Evolutionary conservation across 2,113 vertebrate genomes (phyloP), one percentile per base, ranked within the genome.

Genomic region (Patagioenas fasciata): DNA sequence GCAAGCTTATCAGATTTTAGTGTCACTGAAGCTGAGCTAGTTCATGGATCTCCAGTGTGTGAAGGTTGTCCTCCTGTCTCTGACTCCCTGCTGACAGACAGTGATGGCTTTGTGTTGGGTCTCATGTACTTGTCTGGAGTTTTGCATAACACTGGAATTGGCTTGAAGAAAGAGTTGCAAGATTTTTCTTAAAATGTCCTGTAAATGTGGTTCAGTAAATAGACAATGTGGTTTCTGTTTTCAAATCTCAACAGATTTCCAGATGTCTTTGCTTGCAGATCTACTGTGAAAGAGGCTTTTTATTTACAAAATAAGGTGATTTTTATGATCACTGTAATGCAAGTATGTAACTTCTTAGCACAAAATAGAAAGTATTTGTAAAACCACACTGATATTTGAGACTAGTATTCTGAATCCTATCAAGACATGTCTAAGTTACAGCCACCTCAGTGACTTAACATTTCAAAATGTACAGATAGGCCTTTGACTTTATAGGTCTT

Each of bases 41-140:
- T 24, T 7, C 1, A 2, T 40, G 74, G 42, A 4, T n/a, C 32
- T 61, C 32, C 29, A 40, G 10, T 24, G 15, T 9, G 8, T 32
- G 40, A 20, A 9, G 34, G 28, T 31, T 57, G 7, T 61, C 13
- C 34, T 38, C 15, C 20, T 62, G 23, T 28, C 9, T 51, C 42
- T 0, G 1, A 13, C 44, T 84, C 28, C 48, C 48, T 3, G 5
- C 24, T 15, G 26, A 12, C 19, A 13, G 16, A 20, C 20, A 15
- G 14, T 6, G 57, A 10, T 6, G 23, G 3, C 0, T 31, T 58
- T 25, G 25, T 21, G 18, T 32, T 48, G 28, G 29, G 11, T 83
- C 28, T 64, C n/a, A 7, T 11, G 17, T 48, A 10, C 9, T 73
- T 32, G 15, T 21, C 40, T 67, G 58, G 54, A 38, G 53, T 26